Evolutionary conservation across 2,888 invertebrate species (phyloP), one percentile per base, ranked within the genome.

Genomic region (Chymomyza fuscimana): DNA sequence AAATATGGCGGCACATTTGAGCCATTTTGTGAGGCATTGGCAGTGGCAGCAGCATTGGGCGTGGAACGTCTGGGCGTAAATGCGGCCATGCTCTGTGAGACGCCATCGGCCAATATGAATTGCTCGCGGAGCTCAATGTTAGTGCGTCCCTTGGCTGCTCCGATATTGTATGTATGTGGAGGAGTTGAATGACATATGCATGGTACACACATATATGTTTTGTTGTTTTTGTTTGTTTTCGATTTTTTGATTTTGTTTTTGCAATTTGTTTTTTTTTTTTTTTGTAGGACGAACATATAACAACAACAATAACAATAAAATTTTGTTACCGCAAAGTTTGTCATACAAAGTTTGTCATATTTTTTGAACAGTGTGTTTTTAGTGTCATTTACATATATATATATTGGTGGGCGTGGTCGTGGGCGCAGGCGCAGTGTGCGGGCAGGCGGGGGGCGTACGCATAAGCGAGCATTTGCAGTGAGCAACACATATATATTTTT

Each of bases 101-200:
- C 98, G 92, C 99, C 99, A 92, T 98, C 97, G 90, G 99, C 98
- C 94, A 99, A 94, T 93, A 98, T 97, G 94, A 99, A 99, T 94
- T 98, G 97, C 93, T 99, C 99, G 92, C 99, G 95, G 92, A 99
- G 95, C 94, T 99, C 99, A 94, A 99, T 97, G 95, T 99, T 99
- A 93, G 99, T 99, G 94, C 99, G 97, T 94, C 99, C 99, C 94
- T 99, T 98, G 94, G 99, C 99, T 99, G 89, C 70, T 85, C 85
- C 84, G 74, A 74, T 73, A 46, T 46, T 46, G 40, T 46, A 46
- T 40, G 61, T 59, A 40, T 32, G 32, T 32, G 12, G 29, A 36
- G 32, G 32, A 52, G 32, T 69, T 70, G 63, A 68, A 70, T 10
- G 29, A 46, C 40, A 63, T 70, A 69, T 70, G 63, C 59, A 62